Evolutionary conservation across 2,797 vertebrate species (phyloP).

Genomic region (Molothrus ater): DNA sequence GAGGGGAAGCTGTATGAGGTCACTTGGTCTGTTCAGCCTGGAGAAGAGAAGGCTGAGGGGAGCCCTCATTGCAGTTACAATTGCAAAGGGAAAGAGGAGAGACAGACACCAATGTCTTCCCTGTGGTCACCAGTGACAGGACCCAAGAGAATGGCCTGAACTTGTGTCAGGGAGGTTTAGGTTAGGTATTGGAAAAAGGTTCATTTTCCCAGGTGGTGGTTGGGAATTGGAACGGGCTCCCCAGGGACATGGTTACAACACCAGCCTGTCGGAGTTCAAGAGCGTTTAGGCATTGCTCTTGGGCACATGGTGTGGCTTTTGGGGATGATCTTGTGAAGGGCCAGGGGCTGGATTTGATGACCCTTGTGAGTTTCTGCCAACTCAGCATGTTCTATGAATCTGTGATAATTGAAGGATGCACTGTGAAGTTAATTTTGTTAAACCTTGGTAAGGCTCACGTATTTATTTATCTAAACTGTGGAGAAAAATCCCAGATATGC

Average conservation of each 20-base stretch:
- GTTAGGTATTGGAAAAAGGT: neutral
- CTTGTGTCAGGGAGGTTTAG: neutral
- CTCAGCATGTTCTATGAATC: neutral
- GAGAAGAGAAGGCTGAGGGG: neutral
- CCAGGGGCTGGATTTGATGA: neutral
- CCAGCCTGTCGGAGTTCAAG: neutral
- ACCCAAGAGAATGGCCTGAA: neutral
- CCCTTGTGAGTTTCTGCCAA: neutral
- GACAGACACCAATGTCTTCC: rapidly evolving
- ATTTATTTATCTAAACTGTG: neutral
- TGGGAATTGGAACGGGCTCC: rapidly evolving
- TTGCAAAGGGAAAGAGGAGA: too few relatives aligned
- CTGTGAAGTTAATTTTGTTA: neutral
- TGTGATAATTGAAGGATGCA: neutral
- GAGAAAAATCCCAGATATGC: neutral
- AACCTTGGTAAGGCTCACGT: neutral
- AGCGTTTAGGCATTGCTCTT: neutral
- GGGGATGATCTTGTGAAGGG: neutral
- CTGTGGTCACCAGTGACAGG: neutral
- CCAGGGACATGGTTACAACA: neutral
- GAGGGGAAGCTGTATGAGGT: rapidly evolving
- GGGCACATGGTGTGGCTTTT: neutral
- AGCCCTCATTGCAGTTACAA: neutral
- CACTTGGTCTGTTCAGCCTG: neutral
- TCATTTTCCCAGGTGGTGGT: rapidly evolving